Conservation (phyloP, 2,797 vertebrate genomes). For the Mareca strepera region DNA sequence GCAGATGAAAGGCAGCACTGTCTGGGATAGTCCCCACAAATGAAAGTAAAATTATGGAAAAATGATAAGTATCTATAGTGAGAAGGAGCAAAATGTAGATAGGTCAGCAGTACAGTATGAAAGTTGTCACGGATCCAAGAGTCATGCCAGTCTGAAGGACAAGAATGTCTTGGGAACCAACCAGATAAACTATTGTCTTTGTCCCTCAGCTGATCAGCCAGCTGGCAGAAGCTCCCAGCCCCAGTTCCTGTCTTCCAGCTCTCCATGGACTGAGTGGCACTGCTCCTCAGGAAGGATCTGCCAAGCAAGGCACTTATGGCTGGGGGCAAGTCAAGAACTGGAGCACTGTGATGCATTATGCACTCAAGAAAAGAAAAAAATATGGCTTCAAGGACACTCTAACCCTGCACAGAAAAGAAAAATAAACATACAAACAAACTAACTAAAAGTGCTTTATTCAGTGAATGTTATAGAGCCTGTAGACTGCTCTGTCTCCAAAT, state of each 20-base stretch:
- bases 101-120: background rate
- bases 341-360: fast-evolving
- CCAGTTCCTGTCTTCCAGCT: background rate
- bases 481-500: background rate
- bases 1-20: background rate
- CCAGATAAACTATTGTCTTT: conserved; percentile 42
- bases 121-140: background rate
- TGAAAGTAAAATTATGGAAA: background rate
- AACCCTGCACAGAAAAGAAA: background rate
- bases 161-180: background rate
- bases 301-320: background rate
- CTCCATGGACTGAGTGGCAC: background rate
- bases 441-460: background rate
- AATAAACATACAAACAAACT: background rate
- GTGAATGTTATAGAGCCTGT: background rate
- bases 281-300: background rate
- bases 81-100: background rate
- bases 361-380: background rate
- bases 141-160: background rate
- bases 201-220: conserved; percentile 38
- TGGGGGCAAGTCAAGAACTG: background rate
- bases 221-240: background rate
- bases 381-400: background rate
- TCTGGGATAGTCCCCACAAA: background rate
- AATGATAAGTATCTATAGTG: fast-evolving